Base-by-base conservation (phyloP, 1,140 invertebrate species). In the Spodoptera litura region DNA sequence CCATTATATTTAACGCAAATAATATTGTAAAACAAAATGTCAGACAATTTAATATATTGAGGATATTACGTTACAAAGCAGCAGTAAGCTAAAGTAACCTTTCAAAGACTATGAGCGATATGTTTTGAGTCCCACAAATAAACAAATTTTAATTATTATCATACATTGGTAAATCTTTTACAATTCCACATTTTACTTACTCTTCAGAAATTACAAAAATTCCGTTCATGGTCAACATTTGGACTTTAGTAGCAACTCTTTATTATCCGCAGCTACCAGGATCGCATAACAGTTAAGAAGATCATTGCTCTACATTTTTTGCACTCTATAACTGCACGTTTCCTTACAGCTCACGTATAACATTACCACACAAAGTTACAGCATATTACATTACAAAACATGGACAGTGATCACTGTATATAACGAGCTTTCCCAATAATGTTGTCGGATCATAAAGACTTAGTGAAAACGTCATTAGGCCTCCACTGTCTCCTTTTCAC, bases 351-450 rank as follows among this genome's bases (percentile, higher is more conserved):
- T 49, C 62, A 49, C 62, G 62, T 66, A 10, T 64, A 49, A 49
- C 62, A 66, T 66, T 66, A 70, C 49, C 66, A 10, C 66, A 71
- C 31, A 71, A 51, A 59, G 55, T 61, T 70, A 59, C 71, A 74
- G 8, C 35, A 51, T 74, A 74, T 72, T 72, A n/a, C 44, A 61
- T 61, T 74, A 74, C 56, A 74, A 74, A 74, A 74, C 38, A 61
- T 59, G 68, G 38, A 49, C 56, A 74, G 53, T 51, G 71, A 74
- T 74, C 56, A 35, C 56, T 20, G 56, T 61, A 74, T 74, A 74
- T 61, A 61, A 74, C 15, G 56, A 74, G 56, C 71, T 74, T 74
- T 74, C 56, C 20, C 56, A 59, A 61, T 74, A 51, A 61, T 74
- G 56, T 59, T 20, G 55, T 59, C 38, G 53, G 27, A 58, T 73